Conservation (phyloP, 1,140 invertebrate species). For the Steinernema khuongi region DNA sequence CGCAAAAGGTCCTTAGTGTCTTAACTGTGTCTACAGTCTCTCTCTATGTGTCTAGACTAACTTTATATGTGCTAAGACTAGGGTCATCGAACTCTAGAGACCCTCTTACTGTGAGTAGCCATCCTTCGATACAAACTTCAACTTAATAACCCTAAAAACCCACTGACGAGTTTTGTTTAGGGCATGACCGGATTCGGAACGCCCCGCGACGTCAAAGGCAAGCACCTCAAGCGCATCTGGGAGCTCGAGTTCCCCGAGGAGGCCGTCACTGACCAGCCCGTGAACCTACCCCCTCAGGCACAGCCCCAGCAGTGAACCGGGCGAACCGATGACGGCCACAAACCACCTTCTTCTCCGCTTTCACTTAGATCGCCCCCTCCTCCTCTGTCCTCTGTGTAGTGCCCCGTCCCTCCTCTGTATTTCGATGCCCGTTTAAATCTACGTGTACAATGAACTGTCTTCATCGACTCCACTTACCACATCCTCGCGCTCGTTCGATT, state of each 20-base stretch:
- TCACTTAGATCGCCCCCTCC: not conserved
- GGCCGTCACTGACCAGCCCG: slow-evolving; percentile 31
- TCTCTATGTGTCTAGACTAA: not conserved
- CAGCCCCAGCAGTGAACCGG: not conserved
- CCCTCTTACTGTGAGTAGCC: too few species aligned
- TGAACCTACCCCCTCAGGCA: slow-evolving; percentile 31
- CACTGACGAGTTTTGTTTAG: slow-evolving; percentile 25
- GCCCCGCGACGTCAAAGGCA: slow-evolving; percentile 43
- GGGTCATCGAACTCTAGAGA: not conserved
- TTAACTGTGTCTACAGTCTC: not conserved
- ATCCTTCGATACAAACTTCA: too few species aligned
- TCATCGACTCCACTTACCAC: not conserved
- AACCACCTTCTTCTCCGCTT: not conserved
- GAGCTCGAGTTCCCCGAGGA: slow-evolving; percentile 44
- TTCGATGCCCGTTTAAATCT: not conserved
- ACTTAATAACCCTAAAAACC: not conserved
- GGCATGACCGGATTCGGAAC: slow-evolving; percentile 41
- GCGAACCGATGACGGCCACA: slow-evolving; percentile 6
- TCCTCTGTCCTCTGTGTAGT: not conserved
- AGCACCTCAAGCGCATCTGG: slow-evolving; percentile 46
- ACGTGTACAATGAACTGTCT: slow-evolving; percentile 3
- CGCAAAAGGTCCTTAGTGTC: slow-evolving; percentile 22
- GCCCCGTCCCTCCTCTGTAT: not conserved
- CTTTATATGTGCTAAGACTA: not conserved
- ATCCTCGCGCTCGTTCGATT: not conserved